Conservation (phyloP, 2,888 invertebrate species). For the Macrophya annulata region DNA sequence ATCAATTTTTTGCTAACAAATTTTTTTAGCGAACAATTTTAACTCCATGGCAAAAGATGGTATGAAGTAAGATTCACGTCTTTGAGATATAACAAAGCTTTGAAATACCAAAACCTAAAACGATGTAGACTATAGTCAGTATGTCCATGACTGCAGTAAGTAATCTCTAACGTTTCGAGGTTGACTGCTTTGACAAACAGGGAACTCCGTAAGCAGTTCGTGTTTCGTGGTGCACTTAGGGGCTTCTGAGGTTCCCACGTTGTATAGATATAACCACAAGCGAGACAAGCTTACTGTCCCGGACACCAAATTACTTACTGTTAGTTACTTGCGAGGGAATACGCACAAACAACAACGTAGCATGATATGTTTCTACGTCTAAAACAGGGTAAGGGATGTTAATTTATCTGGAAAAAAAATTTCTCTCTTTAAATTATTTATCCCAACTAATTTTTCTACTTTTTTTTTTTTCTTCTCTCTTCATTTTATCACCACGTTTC, state of each 20-base stretch:
- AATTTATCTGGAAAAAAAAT: not conserved
- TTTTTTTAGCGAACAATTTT: too few relatives aligned
- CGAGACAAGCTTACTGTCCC: conserved; percentile 33
- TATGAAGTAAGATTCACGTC: not conserved
- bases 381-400: not conserved
- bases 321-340: conserved; percentile 11
- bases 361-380: not conserved
- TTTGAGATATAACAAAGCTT: not conserved
- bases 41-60: not conserved
- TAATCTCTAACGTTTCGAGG: conserved; percentile 27
- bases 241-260: conserved; percentile 33
- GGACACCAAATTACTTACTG: conserved; percentile 42
- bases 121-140: not conserved
- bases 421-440: not conserved
- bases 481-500: not conserved
- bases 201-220: conserved; percentile 47
- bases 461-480: not conserved
- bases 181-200: conserved; percentile 43
- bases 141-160: not conserved
- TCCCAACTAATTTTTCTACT: not conserved
- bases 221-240: conserved; percentile 43
- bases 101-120: not conserved
- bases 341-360: not conserved
- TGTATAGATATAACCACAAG: conserved; percentile 17
- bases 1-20: too few relatives aligned